These are phyloP conservation scores for Xanthorhoe spadicearia DNA, from an alignment of 2,888 invertebrate genomes.

Conservation along the genomic window DNA sequence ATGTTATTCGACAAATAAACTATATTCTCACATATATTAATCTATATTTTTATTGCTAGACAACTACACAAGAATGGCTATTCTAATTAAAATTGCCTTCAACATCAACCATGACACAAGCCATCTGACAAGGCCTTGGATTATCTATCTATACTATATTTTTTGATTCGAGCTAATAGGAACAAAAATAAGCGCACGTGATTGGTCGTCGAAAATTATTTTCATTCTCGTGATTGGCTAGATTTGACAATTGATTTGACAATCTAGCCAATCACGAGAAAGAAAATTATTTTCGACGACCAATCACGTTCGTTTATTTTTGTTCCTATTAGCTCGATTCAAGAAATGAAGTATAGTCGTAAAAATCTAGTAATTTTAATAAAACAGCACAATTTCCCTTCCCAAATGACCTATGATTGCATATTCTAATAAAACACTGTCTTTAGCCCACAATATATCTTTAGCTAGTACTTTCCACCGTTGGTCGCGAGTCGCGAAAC, in stretches of 20 bases:
- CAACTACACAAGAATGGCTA: neutral
- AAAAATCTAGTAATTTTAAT: neutral
- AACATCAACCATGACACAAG: neutral
- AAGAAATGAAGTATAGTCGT: too few species aligned
- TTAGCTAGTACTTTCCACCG: neutral
- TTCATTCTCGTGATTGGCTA: too few species aligned
- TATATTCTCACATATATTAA: neutral
- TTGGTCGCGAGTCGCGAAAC: neutral
- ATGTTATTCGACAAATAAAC: neutral
- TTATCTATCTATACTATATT: too few species aligned
- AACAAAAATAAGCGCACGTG: too few species aligned
- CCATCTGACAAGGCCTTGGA: neutral
- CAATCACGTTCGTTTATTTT: too few species aligned
- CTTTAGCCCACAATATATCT: neutral
- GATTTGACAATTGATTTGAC: too few species aligned
- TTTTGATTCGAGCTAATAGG: too few species aligned
- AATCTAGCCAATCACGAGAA: too few species aligned
- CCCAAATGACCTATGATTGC: neutral
- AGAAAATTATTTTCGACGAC: too few species aligned
- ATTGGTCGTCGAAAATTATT: too few species aligned
- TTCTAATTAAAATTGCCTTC: neutral
- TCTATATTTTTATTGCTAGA: neutral
- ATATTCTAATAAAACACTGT: neutral
- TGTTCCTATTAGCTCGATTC: too few species aligned
- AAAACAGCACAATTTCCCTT: neutral